Base-by-base conservation (phyloP, 2,113 vertebrate species). In the Phalacrocorax aristotelis region DNA sequence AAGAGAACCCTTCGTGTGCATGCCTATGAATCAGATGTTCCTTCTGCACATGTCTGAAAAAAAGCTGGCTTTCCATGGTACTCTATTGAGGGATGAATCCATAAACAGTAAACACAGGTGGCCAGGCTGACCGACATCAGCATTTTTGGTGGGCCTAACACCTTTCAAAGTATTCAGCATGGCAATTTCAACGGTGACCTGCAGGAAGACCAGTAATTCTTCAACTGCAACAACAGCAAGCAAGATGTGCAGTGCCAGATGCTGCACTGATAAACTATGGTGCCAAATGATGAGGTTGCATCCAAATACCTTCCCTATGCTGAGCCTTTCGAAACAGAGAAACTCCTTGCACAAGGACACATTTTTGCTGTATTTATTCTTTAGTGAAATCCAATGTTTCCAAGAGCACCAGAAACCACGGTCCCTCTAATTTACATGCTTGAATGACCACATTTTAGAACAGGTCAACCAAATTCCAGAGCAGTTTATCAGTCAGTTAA, bases 401-500 rank as follows among this genome's bases (percentile, higher is more conserved):
- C 57, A 55, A 83, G 52, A 91, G 83, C 49, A 44, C 25, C 68
- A 77, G 10, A 29, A 86, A 40, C 38, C 80, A 86, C 29, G 32
- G 64, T 94, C 81, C 40, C 76, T 97, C 83, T 48, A 48, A 89
- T 96, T 95, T 44, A 76, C 49, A 62, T 72, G 80, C 60, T 83
- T 83, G 71, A 90, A 87, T 77, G 77, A 78, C 78, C 92, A 81
- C 80, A 84, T 92, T 92, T 95, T 78, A 82, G 74, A 91, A 60
- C 12, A 10, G 81, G 87, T 94, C 96, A 96, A 94, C 60, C 52
- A 86, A 97, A 97, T 97, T 95, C 94, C 95, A 72, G 60, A 92
- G 85, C 70, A 83, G 72, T 92, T 93, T 96, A 96, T 97, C 96
- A 97, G 93, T 64, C 32, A 32, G 94, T 79, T 97, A 95, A 96